Percentiles rank a stretch among this genome's conserved stretches.
Conservation (phyloP, 2,888 invertebrate genomes). For the Caenorhabditis parvicauda region DNA sequence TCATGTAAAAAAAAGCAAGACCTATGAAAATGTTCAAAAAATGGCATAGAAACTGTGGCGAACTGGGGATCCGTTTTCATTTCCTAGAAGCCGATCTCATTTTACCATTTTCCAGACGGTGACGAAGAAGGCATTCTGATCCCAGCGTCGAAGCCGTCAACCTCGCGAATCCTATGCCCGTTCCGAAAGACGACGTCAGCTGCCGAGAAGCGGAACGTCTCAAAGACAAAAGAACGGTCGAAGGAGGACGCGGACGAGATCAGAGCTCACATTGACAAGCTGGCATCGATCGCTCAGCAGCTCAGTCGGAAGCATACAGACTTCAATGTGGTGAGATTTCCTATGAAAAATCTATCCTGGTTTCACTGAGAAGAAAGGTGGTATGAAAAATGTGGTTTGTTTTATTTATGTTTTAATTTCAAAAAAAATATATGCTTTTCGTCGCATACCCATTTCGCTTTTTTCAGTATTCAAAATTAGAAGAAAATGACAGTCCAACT, state of each 20-base stretch:
- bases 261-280: slow-evolving; percentile 21
- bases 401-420: background rate
- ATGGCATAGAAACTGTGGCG: no score
- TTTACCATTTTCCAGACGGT: slow-evolving; percentile 15
- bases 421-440: background rate
- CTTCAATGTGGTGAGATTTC: slow-evolving; percentile 29
- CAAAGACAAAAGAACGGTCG: background rate
- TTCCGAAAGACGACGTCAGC: background rate
- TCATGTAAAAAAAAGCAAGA: no score
- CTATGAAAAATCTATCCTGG: background rate
- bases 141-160: slow-evolving; percentile 3
- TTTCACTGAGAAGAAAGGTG: background rate
- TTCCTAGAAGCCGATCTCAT: no score
- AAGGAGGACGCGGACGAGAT: slow-evolving; percentile 20
- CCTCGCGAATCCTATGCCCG: background rate
- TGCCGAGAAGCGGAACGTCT: background rate
- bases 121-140: slow-evolving; percentile 13
- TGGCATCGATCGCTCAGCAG: slow-evolving; percentile 36
- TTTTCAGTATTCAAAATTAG: background rate
- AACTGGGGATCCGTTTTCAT: no score
- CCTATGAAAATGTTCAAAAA: no score
- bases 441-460: background rate
- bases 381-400: background rate
- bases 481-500: background rate
- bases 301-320: slow-evolving; percentile 28